Conservation (phyloP, 2,888 invertebrate genomes). For the Mechanitis mazaeus region DNA sequence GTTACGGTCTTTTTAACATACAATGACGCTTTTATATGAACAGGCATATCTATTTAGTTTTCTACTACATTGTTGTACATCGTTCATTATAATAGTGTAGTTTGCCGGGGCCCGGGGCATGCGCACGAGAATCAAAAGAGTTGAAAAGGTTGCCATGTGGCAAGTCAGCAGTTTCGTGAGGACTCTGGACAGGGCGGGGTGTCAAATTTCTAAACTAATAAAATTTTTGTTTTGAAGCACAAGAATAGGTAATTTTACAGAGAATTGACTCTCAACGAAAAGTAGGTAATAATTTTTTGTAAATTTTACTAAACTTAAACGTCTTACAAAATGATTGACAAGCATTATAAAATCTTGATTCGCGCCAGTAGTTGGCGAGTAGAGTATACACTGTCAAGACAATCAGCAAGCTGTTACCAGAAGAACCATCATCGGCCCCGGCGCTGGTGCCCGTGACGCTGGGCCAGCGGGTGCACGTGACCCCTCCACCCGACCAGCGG, state of each 20-base stretch:
- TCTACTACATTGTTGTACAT: no score
- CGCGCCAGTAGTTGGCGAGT: neutral
- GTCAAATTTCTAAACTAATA: neutral
- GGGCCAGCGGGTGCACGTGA: constrained; percentile 23
- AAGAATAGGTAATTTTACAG: no score
- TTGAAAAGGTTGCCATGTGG: constrained; percentile 11
- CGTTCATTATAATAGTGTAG: neutral
- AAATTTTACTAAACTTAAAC: no score
- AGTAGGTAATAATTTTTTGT: no score
- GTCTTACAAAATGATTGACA: no score
- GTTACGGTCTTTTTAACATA: no score
- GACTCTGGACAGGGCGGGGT: neutral
- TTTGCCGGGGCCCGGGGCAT: neutral
- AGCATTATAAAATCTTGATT: no score
- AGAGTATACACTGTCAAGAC: neutral
- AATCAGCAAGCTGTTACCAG: constrained; percentile 46
- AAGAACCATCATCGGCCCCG: constrained; percentile 41
- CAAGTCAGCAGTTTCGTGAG: constrained; percentile 7
- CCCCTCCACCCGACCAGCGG: constrained; percentile 42
- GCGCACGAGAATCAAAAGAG: constrained; percentile 7
- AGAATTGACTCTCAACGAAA: no score
- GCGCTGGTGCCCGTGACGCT: constrained; percentile 26
- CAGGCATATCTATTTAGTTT: no score
- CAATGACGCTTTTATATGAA: no score
- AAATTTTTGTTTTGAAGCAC: no score